phyloP scores from a whole-genome alignment of 2,888 invertebrate species.

The Balanococcus diminutus region DNA sequence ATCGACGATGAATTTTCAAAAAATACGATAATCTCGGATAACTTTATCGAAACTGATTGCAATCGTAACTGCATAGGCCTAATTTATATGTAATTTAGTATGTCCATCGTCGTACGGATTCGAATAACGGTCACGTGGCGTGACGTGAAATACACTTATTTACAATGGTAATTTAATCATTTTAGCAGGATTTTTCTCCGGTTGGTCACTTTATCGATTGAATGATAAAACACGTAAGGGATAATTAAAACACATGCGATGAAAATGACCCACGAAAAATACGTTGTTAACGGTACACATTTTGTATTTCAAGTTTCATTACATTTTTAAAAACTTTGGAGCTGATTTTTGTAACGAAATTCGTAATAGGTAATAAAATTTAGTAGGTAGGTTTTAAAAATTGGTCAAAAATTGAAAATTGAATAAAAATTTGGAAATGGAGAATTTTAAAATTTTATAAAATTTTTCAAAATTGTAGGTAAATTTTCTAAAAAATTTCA shows the following conservation, averaged over 20 bases:
- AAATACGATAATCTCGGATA: background rate
- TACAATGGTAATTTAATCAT: background rate
- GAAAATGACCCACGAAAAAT: background rate
- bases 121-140: background rate
- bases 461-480: no score
- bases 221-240: background rate
- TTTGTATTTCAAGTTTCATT: no score
- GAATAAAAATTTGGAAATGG: no score
- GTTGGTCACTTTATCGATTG: background rate
- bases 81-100: no score
- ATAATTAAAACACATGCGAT: background rate
- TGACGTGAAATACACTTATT: background rate
- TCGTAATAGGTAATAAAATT: no score
- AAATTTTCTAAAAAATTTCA: no score
- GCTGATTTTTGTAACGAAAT: no score
- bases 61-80: no score
- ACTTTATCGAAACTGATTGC: background rate
- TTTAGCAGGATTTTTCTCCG: background rate
- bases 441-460: no score
- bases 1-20: slow-evolving; percentile 22
- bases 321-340: no score
- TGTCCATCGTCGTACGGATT: background rate
- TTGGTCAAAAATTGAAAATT: no score
- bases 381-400: no score
- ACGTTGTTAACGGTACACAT: background rate